Evolutionary conservation across 2,888 invertebrate genomes (phyloP), one percentile per base, ranked within the genome.

Genomic region (Chaitophorus viminalis): DNA sequence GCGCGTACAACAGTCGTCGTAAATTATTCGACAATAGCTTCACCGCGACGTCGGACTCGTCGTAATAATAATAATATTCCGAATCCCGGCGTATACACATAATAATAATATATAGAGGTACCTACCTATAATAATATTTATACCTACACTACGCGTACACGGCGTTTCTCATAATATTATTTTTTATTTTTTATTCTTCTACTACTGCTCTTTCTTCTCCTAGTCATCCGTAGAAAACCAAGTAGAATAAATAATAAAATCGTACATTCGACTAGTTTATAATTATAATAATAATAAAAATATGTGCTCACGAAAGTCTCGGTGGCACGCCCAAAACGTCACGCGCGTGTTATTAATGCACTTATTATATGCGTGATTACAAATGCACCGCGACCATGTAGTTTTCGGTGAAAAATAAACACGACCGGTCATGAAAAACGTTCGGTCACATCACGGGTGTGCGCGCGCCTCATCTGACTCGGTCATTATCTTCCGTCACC

Each of bases 281-380:
- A 18, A 39, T 46, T 21, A 54, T 54, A 21, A 54, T 9, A 46
- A 46, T 46, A 46, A 46, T 46, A 46, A 46, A 1, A 46, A 8
- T 46, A 46, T 6, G 54, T 21, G 29, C 75, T 36, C 75, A 39
- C 39, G 75, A 39, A 75, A 75, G n/a, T n/a, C 0, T 75, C 75
- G 75, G 75, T 25, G 84, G 84, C 84, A 33, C 84, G 84, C 68
- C 84, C 84, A 11, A 52, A 85, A 68, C 84, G 84, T 85, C 75
- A 31, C 17, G 18, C 54, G 54, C 76, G 76, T 31, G 65, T 84
- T 84, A 76, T 76, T 84, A 84, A 84, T 84, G 83, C 75, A 75
- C 84, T 77, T 68, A 68, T 68, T 39, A n/a, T 11, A 52, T 76
- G 11, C 29, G 68, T 3, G 17, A 68, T 36, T 52, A 85, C 75